Evolutionary conservation across 2,797 vertebrate species (phyloP), one percentile per base, ranked within the genome.

Genomic region (Oreonectes daqikongensis): DNA sequence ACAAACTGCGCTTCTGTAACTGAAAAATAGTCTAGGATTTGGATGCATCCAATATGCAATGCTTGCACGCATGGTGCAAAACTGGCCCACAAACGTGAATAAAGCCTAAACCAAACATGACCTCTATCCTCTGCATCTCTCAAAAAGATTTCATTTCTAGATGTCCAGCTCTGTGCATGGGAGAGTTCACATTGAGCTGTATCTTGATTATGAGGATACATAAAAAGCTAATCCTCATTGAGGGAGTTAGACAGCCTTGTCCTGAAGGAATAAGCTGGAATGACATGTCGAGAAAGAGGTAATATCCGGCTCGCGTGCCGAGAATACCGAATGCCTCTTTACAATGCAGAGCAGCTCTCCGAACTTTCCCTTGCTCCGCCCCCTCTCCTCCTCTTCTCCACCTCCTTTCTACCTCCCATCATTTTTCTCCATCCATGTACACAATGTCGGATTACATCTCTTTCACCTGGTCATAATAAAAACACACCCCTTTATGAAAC

Each of bases 401-500:
- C 84, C 83, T 79, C 63, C 85, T 82, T 82, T 22, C 66, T 75
- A 7, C 63, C 40, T 70, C 80, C 82, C 81, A 81, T 18, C 55
- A 59, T 79, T 60, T 55, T 50, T 71, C 26, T 35, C 11, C 40
- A 12, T 69, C 53, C 17, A 32, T 55, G 28, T 61, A 40, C 53
- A 22, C 18, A 52, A 74, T 87, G 83, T 89, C 86, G 87, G 88
- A 91, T 91, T 90, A 86, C 87, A 92, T 89, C 86, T 85, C 79
- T 85, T 86, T 86, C 69, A 86, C 85, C 84, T 90, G 86, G 85
- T 89, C 82, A 79, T 79, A 84, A 87, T 53, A 80, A 87, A 84
- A 64, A 40, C 68, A 50, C 64, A 48, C 52, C 66, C 52, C 17
- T 70, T 60, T 26, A 40, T 64, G 48, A 70, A 40, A 46, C 38